phyloP scores from a whole-genome alignment of 2,113 vertebrate species.

The Seriola dumerili region DNA sequence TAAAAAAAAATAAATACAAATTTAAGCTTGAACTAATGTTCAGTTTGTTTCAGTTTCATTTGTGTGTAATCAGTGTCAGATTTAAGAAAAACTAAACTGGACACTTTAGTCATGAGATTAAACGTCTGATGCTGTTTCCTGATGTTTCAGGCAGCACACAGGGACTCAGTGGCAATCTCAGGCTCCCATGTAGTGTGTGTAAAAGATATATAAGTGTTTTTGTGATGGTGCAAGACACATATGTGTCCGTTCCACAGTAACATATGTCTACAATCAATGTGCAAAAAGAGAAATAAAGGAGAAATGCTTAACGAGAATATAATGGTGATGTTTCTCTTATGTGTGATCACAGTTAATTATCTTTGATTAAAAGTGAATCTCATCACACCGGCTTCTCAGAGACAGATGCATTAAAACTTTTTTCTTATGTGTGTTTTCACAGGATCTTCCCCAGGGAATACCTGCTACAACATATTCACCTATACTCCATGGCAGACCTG shows the following conservation, averaged over 20 bases:
- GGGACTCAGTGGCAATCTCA: background rate
- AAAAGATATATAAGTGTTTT: background rate
- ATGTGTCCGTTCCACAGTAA: background rate
- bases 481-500: conserved; percentile 96
- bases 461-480: conserved; percentile 97
- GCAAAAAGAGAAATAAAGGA: too few relatives aligned
- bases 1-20: background rate
- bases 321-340: too few relatives aligned
- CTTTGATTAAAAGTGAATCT: background rate
- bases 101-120: too few relatives aligned
- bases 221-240: background rate
- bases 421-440: conserved; percentile 56
- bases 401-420: background rate
- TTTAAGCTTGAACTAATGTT: background rate
- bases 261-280: background rate
- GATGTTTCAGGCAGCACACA: too few relatives aligned
- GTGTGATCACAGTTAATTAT: too few relatives aligned
- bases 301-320: too few relatives aligned
- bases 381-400: background rate
- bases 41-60: too few relatives aligned
- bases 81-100: too few relatives aligned
- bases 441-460: conserved; percentile 98
- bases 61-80: too few relatives aligned
- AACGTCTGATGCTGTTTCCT: background rate
- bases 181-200: background rate